Evolutionary conservation across 1,140 invertebrate genomes (phyloP).

Genomic region (Apis dorsata): DNA sequence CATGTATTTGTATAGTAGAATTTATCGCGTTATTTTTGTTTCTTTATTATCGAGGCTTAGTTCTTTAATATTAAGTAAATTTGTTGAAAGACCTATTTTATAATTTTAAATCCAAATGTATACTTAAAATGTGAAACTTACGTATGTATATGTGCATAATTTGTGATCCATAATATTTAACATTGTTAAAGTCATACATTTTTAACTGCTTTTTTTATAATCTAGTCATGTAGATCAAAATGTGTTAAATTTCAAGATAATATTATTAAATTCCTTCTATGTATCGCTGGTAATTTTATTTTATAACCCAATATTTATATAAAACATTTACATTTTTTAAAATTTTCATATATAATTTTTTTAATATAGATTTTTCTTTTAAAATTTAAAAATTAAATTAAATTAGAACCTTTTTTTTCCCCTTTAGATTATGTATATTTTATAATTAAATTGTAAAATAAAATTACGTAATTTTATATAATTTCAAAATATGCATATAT

Average conservation of each 20-base stretch:
- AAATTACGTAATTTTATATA: neutral
- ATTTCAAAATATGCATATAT: neutral
- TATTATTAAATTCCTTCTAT: conserved; percentile 75
- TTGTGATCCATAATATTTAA: conserved; percentile 74
- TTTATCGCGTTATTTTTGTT: conserved; percentile 30
- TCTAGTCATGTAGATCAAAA: conserved; percentile 76
- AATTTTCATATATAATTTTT: neutral
- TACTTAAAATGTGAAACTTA: conserved; percentile 61
- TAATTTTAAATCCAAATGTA: conserved; percentile 57
- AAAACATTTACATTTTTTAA: neutral
- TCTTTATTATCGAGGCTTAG: conserved; percentile 40
- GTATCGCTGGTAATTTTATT: conserved; percentile 64
- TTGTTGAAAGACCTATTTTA: conserved; percentile 42
- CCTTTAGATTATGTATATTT: no score
- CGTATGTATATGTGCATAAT: conserved; percentile 65
- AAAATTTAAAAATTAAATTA: neutral
- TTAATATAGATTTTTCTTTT: neutral
- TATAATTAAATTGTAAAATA: neutral
- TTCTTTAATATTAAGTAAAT: conserved; percentile 54
- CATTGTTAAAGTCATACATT: conserved; percentile 69
- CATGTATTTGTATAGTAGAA: conserved; percentile 40
- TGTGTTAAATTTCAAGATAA: conserved; percentile 75
- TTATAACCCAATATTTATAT: conserved; percentile 35
- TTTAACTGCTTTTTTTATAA: conserved; percentile 76
- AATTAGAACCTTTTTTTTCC: neutral